Evolutionary conservation across 2,797 vertebrate species (phyloP), one percentile per base, ranked within the genome.

Genomic region (Ceryle rudis): DNA sequence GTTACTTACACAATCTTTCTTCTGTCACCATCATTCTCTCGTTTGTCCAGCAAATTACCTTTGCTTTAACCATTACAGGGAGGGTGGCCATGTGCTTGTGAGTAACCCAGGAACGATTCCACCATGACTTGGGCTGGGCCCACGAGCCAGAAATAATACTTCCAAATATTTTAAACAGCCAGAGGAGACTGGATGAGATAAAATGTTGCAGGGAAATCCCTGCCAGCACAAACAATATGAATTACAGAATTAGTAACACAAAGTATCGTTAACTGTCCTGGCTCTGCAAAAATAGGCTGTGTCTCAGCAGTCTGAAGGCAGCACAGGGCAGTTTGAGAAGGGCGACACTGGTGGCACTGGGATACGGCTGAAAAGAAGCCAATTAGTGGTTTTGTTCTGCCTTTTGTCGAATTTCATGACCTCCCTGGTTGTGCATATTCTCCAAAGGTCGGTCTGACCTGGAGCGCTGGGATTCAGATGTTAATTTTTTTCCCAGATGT

Each of bases 231-330:
- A 97, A 94, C 94, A 96, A 86, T 52, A 86, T 13, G 81, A 94
- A 95, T 96, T 96, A 95, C 95, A 95, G 95, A 97, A 97, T 96
- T 90, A 96, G 93, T 62, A 97, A 96, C 89, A 81, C 78, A 93
- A 92, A 93, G 93, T 92, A 84, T 84, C 66, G 73, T 81, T 86
- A 92, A 88, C 86, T 83, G 37, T 84, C 92, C 58, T 31, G 78
- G 80, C 69, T 93, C 65, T 88, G 75, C 75, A 97, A 95, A 97
- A 97, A 92, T 44, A 96, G 90, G 17, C 80, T 94, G 57, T 41
- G 44, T 81, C 79, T 93, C 66, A 15, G 82, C 69, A 94, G 74
- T 91, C 95, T 60, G 8, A 82, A 90, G 75, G 77, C 66, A 91
- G 60, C 35, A 39, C 1, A 9, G 33, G 25, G 37, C 9, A 5